Base-by-base conservation (phyloP, 1,140 invertebrate species). In the Aphaenogaster ashmeadi region DNA sequence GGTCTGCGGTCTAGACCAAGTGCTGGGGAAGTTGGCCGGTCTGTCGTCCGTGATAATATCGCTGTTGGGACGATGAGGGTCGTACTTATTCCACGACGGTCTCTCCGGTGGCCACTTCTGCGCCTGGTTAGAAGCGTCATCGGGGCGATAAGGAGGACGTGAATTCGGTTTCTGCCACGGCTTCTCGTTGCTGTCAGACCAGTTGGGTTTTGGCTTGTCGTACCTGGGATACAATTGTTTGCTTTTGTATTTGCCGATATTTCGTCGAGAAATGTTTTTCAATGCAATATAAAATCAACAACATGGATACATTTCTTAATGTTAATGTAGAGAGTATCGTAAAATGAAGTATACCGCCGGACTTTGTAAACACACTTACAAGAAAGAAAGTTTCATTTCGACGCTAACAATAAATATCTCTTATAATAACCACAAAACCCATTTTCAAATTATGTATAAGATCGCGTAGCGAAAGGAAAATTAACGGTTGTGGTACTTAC, bases 31-130 rank as follows among this genome's bases (percentile, higher is more conserved):
- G 89, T 97, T 96, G 0, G 97, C 93, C 0, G 97, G 97, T 66
- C 96, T 95, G 21, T 96, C 96, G 92, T 97, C 97, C 0, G 97
- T 97, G 64, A 97, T 96, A 47, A 98, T 97, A 21, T 96, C 96
- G 7, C 87, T 91, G 18, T 72, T 86, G 1, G 66, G 92, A 74
- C 52, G 94, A 87, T 93, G 91, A 18, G 86, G 89, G 21, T 92
- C 90, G 75, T 94, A 93, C 21, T 93, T 93, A 78, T 95, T 94
- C 94, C 93, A 95, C 2, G 93, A 92, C 15, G 94, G 94, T 11
- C 92, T 88, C 75, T 95, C 95, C 11, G 94, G 93, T 0, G 95
- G 95, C 95, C 95, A 95, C 33, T 95, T 95, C 83, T 95, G 94
- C 0, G 94, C 92, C 44, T 95, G 93, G 36, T 83, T 93, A 15